A percentile compares a stretch with the other conserved stretches of the same genome.
Evolutionary conservation across 1,140 invertebrate genomes (phyloP).

Genomic region (Schlechtendalia chinensis): DNA sequence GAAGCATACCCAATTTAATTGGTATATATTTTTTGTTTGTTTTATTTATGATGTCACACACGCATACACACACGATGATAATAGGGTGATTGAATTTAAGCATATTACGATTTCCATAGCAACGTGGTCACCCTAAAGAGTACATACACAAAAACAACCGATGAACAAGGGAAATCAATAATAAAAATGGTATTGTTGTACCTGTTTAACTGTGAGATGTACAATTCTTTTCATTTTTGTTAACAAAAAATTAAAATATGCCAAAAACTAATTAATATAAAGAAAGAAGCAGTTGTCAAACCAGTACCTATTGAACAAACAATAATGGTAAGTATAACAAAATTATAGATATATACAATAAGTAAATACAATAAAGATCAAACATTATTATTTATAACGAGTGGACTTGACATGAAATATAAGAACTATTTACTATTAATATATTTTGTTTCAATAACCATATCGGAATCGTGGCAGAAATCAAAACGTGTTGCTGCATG

Average conservation of each 20-base stretch:
- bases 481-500: no score
- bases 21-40: neutral
- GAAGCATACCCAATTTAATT: neutral
- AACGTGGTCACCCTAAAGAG: neutral
- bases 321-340: neutral
- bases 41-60: neutral
- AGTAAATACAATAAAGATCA: no score
- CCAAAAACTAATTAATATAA: neutral
- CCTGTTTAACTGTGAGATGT: neutral
- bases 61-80: neutral
- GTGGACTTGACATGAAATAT: no score
- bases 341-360: no score
- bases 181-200: neutral
- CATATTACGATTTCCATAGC: constrained; percentile 26
- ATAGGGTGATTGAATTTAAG: neutral
- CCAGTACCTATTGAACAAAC: neutral
- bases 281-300: neutral
- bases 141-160: neutral
- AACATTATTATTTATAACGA: no score
- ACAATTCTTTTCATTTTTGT: no score
- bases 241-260: no score
- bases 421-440: no score
- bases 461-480: no score
- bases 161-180: no score
- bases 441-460: no score